Evolutionary conservation across 2,797 vertebrate species (phyloP).

Genomic region (Hippopotamyrus pictus): DNA sequence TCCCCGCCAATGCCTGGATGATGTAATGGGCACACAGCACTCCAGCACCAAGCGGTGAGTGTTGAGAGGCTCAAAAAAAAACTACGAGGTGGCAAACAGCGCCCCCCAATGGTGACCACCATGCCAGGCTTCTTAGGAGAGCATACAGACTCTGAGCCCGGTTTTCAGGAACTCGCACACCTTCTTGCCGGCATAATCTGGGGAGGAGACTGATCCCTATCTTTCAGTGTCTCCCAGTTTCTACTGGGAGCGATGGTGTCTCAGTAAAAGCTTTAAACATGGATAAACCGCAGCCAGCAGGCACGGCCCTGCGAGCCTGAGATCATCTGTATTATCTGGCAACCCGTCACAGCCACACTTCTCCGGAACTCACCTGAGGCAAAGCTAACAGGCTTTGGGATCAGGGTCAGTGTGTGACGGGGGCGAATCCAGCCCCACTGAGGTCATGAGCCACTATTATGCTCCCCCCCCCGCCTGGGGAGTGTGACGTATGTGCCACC

Average conservation of each 20-base stretch:
- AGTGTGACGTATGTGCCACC: background rate
- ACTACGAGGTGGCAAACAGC: background rate
- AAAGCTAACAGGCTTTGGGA: background rate
- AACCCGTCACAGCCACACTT: background rate
- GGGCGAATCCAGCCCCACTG: background rate
- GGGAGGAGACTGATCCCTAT: background rate
- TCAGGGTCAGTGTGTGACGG: background rate
- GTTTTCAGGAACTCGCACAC: background rate
- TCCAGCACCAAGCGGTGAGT: background rate
- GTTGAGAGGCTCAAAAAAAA: background rate
- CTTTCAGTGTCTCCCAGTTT: background rate
- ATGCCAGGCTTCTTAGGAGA: background rate
- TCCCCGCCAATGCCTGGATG: background rate
- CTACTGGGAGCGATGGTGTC: background rate
- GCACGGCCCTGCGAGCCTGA: background rate
- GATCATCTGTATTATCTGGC: background rate
- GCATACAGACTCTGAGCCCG: too few relatives aligned
- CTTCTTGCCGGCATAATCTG: background rate
- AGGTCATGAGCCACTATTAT: background rate
- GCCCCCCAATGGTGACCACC: background rate
- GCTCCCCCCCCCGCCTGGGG: background rate
- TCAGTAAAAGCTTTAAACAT: background rate
- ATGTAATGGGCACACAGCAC: background rate
- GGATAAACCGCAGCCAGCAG: background rate
- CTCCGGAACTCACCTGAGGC: background rate